A percentile compares a stretch with the other conserved stretches of the same genome.
phyloP scores from a whole-genome alignment of 2,888 invertebrate genomes.

The Coelinius sp. region DNA sequence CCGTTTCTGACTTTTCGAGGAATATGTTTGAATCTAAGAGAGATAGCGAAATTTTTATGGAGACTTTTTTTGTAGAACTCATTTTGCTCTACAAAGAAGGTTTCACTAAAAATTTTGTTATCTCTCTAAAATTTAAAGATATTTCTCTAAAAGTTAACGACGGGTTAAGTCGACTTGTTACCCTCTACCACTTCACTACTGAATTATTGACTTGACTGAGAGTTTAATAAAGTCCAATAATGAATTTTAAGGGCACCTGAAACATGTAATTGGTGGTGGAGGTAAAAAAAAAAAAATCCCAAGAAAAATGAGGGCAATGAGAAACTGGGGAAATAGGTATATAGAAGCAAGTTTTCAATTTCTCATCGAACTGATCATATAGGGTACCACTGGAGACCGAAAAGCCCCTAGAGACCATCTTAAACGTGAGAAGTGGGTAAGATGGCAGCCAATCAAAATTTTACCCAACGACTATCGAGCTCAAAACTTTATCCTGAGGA shows the following conservation, averaged over 20 bases:
- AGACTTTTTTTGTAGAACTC: no score
- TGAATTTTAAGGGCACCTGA: background rate
- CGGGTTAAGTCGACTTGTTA: no score
- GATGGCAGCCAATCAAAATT: conserved; percentile 34
- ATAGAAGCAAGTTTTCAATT: conserved; percentile 29
- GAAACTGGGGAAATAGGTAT: conserved; percentile 25
- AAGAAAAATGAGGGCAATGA: conserved; percentile 12
- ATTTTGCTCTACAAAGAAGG: no score
- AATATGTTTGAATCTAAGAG: no score
- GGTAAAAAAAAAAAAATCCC: conserved; percentile 3
- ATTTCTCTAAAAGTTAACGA: no score
- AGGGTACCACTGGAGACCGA: conserved; percentile 12
- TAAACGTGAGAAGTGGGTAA: conserved; percentile 16
- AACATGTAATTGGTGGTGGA: background rate
- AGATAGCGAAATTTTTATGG: no score
- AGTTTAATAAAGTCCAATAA: background rate
- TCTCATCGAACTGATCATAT: conserved; percentile 26
- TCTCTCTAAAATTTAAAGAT: no score
- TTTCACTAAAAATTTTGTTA: no score
- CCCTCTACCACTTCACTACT: no score
- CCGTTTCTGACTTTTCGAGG: no score
- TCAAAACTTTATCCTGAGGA: conserved; percentile 17
- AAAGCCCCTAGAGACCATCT: conserved; percentile 15
- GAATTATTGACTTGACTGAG: no score
- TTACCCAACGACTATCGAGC: conserved; percentile 4